Base-by-base conservation (phyloP, 1,140 invertebrate species). In the Drepana arcuata region DNA sequence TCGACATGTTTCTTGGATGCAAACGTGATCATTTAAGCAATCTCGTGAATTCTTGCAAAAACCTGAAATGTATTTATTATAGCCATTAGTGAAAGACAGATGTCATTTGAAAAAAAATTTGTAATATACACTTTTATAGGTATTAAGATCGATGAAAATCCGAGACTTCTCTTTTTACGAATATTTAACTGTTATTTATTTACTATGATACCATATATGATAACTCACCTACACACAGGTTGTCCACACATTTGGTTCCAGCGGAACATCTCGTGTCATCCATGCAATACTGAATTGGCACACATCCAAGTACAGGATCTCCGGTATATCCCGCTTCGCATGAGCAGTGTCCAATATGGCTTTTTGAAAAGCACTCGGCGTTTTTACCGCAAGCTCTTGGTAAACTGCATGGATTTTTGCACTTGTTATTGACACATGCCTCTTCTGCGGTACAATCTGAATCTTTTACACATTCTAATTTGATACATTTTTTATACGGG, bases 321-420 rank as follows among this genome's bases (percentile, higher is more conserved):
- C 95, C 94, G 6, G 93, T 94, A 38, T 88, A 92, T 11, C 93
- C 94, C 10, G 92, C 84, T 60, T 88, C 81, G 67, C 95, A 97
- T 3, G 87, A 87, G 60, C 95, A 97, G 7, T 91, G 83, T 1
- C 90, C 91, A n/a, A 90, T 86, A 49, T 93, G 92, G 64, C 91
- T 92, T 33, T 85, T 83, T 0, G 90, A 85, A 7, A 79, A 79
- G 61, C 93, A 95, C 29, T 88, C 86, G 1, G 94, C 91, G 55
- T 92, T 91, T 41, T 89, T 86, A 1, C 94, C 94, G 60, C 94
- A 96, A 2, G 92, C 90, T 50, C 94, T 93, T 1, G 90, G 86
- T 13, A 94, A 82, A 1, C 86, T 87, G 60, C 94, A 96, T 0
- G 93, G 90, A 79, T 95, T 88, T 13, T 91, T 84, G 58, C 94